Evolutionary conservation across 1,140 invertebrate species (phyloP).

Genomic region (Euglossa dilemma): DNA sequence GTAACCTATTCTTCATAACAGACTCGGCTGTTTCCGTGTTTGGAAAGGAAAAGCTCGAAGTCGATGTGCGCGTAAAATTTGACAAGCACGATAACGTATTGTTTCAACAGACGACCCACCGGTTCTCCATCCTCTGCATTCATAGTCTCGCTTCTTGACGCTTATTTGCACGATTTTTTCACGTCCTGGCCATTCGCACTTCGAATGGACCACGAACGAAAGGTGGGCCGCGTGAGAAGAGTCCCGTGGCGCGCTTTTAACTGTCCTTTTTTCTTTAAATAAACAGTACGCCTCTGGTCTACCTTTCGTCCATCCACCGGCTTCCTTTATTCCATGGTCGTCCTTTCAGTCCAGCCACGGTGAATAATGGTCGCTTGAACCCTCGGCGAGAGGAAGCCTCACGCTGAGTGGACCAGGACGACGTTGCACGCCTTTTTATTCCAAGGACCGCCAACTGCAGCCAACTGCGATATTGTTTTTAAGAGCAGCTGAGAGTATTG

Average conservation of each 20-base stretch:
- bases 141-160: conserved; percentile 53
- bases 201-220: conserved; percentile 29
- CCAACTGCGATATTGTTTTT: conserved; percentile 55
- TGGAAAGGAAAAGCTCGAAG: neutral
- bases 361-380: conserved; percentile 58
- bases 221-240: conserved; percentile 30
- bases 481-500: conserved; percentile 43
- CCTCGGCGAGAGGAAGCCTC: conserved; percentile 53
- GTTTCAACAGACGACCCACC: neutral
- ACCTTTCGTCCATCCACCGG: conserved; percentile 56
- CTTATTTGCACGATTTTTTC: conserved; percentile 69
- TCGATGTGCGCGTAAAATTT: neutral
- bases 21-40: neutral
- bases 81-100: neutral
- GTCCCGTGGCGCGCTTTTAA: conserved; percentile 48
- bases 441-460: conserved; percentile 44
- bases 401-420: conserved; percentile 30
- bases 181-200: conserved; percentile 62
- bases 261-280: conserved; percentile 45
- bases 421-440: conserved; percentile 46
- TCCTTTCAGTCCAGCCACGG: conserved; percentile 37
- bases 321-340: conserved; percentile 56
- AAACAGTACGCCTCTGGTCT: conserved; percentile 56
- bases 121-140: neutral
- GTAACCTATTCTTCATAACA: neutral